Conservation (phyloP, 2,888 invertebrate genomes). For the Drosophila mimica region DNA sequence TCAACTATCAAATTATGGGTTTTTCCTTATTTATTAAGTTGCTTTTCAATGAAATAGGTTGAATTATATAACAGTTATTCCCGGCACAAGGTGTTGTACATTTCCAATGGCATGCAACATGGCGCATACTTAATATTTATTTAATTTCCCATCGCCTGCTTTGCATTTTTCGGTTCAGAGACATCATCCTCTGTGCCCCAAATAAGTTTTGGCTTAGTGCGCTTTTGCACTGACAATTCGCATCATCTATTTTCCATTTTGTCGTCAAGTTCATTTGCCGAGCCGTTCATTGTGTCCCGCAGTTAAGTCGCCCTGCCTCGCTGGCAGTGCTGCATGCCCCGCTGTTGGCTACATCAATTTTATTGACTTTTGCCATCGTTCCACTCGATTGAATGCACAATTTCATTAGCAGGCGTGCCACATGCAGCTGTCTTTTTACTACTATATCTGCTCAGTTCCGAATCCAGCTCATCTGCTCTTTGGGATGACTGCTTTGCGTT, state of each 20-base stretch:
- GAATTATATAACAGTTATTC: neutral
- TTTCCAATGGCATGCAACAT: conserved; percentile 22
- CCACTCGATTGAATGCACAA: conserved; percentile 84
- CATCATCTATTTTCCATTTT: conserved; percentile 77
- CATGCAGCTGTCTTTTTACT: conserved; percentile 61
- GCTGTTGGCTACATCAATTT: conserved; percentile 81
- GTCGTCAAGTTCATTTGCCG: conserved; percentile 74
- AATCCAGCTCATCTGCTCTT: conserved; percentile 12
- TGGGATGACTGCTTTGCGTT: conserved; percentile 42
- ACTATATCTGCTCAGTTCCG: neutral
- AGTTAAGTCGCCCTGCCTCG: neutral
- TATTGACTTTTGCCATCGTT: conserved; percentile 84
- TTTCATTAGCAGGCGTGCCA: conserved; percentile 83
- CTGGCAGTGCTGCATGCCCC: conserved; percentile 27
- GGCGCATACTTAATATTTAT: conserved; percentile 62
- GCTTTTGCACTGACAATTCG: conserved; percentile 59
- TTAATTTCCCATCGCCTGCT: conserved; percentile 46
- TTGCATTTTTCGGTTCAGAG: conserved; percentile 34
- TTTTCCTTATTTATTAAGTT: neutral
- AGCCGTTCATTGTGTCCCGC: neutral
- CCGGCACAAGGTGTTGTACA: conserved; percentile 3
- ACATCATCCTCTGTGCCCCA: conserved; percentile 29
- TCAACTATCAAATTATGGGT: conserved; percentile 9
- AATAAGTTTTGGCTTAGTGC: conserved; percentile 54
- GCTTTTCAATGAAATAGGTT: neutral